phyloP scores from a whole-genome alignment of 2,888 invertebrate genomes.

The Volucella bombylans region DNA sequence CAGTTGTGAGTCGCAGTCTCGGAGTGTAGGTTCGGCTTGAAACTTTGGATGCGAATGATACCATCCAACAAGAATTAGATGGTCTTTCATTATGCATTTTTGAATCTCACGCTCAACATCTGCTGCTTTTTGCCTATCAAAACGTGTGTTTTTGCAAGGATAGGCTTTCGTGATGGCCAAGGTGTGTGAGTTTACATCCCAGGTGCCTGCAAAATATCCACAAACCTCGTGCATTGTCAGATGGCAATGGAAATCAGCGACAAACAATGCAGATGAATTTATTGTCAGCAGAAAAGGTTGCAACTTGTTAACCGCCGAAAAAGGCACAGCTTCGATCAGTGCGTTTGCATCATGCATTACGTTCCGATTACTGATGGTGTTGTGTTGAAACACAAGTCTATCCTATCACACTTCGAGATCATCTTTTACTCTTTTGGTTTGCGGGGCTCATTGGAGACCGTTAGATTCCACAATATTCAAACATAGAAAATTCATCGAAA shows the following conservation, averaged over 20 bases:
- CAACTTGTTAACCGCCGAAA: constrained; percentile 92
- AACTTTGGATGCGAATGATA: constrained; percentile 96
- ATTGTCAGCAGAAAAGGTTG: constrained; percentile 96
- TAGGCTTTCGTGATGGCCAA: constrained; percentile 93
- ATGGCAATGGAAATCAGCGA: constrained; percentile 97
- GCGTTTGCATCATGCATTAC: constrained; percentile 93
- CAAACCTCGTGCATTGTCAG: constrained; percentile 96
- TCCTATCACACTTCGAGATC: too few species aligned
- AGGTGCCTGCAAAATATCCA: constrained; percentile 97
- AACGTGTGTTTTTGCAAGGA: constrained; percentile 92
- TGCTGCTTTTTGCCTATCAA: constrained; percentile 89
- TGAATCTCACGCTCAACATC: constrained; percentile 92
- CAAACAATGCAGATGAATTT: constrained; percentile 91
- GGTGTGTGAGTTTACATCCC: constrained; percentile 98
- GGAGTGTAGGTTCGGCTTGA: constrained; percentile 92
- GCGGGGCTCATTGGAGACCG: too few species aligned
- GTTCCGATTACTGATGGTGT: constrained; percentile 89
- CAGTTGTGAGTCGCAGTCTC: constrained; percentile 95
- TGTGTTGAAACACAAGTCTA: constrained; percentile 88
- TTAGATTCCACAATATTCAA: too few species aligned
- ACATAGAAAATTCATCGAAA: too few species aligned
- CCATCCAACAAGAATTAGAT: constrained; percentile 94
- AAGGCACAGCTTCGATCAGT: constrained; percentile 93
- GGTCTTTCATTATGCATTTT: constrained; percentile 90
- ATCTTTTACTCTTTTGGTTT: too few species aligned